Base-by-base conservation (phyloP, 2,797 vertebrate genomes). In the Sebastes umbrosus region DNA sequence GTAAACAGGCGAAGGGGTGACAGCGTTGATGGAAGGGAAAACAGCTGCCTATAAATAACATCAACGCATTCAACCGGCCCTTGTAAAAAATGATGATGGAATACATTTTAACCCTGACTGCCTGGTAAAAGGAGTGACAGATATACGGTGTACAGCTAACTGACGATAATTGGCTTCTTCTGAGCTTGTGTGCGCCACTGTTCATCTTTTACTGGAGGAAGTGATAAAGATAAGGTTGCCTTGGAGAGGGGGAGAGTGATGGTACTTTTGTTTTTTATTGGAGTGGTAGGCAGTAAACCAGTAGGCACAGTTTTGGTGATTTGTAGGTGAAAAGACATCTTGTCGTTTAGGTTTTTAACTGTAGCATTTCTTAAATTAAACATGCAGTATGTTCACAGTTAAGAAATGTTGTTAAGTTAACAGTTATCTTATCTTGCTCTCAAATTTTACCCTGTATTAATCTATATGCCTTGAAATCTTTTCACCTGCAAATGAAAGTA, bases 31-130 rank as follows among this genome's bases (percentile, higher is more conserved):
- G 90, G 84, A 93, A 92, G 88, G 85, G 80, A 85, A 91, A 91
- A 92, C 79, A 80, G 84, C 87, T 16, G 77, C 86, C 89, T 88
- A 93, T 95, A 95, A 95, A 95, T 94, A 94, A 95, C 84, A 77
- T 73, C 81, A 83, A 32, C 34, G 9, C 78, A 84, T 92, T 93
- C 84, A 50, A 82, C 77, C 20, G 78, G 70, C 79, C 80, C 87
- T 80, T 89, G 91, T 94, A 94, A 94, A 95, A 91, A 85, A 76
- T 83, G 82, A 85, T 86, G 82, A 93, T 91, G 79, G 86, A 90
- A 90, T 88, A 84, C 84, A 91, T 91, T 92, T 93, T 87, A 94
- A 91, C 87, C 86, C 82, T 89, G 86, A 86, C 90, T 83, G 77
- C 71, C 90, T 88, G 70, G 87, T 94, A 93, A 94, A 93, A 88